Evolutionary conservation across 2,888 invertebrate genomes (phyloP), one percentile per base, ranked within the genome.

Genomic region (Agrochola macilenta): DNA sequence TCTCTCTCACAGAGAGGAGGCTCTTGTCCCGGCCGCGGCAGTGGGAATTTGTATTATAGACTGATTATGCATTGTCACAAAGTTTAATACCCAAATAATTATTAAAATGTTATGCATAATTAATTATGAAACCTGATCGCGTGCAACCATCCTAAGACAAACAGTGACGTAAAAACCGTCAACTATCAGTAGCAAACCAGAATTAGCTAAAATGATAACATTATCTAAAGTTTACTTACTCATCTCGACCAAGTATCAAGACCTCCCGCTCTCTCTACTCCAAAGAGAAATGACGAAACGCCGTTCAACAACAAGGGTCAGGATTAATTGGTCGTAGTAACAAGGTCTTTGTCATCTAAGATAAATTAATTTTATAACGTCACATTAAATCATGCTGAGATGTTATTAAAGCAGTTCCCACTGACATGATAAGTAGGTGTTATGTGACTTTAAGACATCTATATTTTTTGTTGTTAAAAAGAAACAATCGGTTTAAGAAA

Each of bases 351-450:
- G 79, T 75, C 78, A 79, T 77, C 58, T 78, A 60, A 84, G 82
- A 85, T 86, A 85, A 87, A 87, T 85, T 84, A 71, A 26, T 75
- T 61, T 52, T 79, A 84, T 89, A 79, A 78, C 83, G 74, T 84
- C 79, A 85, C 17, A 82, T 74, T 79, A 79, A 73, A 76, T 74
- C 63, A 82, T 78, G 54, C 52, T 69, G 14, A 30, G 69, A 57
- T 74, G 61, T 76, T 83, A 82, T 74, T 82, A 79, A 11, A 61
- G 60, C 30, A 43, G 72, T 54, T 74, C 72, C 76, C 74, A 68
- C 69, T 88, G 88, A 82, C 61, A 86, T 90, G 84, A 73, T 80
- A 79, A 72, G 78, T 73, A 72, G 73, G 64, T 78, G 74, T 70
- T 63, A 68, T 58, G 71, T 54, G 66, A 63, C 63, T 17, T 46